These are phyloP conservation scores for Pseudorhombus dupliciocellatus DNA, from an alignment of 2,113 vertebrate species.

Conservation along the genomic window DNA sequence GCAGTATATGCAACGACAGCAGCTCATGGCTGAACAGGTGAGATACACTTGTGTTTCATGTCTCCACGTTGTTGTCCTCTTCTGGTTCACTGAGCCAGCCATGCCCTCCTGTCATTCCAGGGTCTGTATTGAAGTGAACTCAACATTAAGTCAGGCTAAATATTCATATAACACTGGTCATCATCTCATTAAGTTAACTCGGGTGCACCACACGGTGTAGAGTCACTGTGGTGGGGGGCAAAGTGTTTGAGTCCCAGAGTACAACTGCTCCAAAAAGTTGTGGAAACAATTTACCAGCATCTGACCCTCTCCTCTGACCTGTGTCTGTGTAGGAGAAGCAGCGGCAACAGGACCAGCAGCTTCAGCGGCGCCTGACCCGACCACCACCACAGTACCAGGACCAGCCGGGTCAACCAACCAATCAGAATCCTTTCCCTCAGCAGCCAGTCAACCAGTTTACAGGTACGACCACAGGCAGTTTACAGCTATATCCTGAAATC, in stretches of 20 bases:
- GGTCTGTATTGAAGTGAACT: no score
- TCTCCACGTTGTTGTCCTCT: not conserved
- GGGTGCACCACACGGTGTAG: no score
- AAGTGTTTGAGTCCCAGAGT: no score
- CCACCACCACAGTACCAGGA: constrained; percentile 98
- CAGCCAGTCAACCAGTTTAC: constrained; percentile 88
- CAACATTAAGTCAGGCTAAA: no score
- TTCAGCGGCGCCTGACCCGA: constrained; percentile 93
- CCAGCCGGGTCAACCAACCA: constrained; percentile 75
- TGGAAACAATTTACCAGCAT: not conserved
- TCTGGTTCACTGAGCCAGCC: not conserved
- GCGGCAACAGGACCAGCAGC: constrained; percentile 90
- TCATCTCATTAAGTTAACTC: no score
- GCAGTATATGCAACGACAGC: constrained; percentile 81
- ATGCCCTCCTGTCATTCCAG: not conserved
- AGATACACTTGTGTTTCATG: not conserved
- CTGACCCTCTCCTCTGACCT: not conserved
- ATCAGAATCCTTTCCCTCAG: constrained; percentile 88
- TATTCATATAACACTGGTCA: no score
- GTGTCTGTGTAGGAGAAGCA: constrained; percentile 88
- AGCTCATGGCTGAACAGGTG: constrained; percentile 94
- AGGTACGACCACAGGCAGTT: constrained; percentile 73
- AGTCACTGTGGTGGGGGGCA: no score
- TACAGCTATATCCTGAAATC: no score
- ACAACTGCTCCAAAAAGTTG: no score